Base-by-base conservation (phyloP, 1,140 invertebrate species). In the Eulimnadia texana region DNA sequence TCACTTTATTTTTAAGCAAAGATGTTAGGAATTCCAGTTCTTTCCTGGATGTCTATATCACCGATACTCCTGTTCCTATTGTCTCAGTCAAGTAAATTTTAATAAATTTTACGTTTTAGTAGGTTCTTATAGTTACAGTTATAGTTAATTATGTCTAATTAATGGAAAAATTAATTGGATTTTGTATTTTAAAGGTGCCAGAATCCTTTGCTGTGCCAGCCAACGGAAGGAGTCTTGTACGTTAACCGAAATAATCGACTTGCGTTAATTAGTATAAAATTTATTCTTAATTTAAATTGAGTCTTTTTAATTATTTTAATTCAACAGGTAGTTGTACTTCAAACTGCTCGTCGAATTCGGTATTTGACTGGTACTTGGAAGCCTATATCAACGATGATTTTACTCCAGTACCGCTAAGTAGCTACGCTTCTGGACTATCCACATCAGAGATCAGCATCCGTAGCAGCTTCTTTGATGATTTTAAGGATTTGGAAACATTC, bases 1-100 rank as follows among this genome's bases (percentile, higher is more conserved):
- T 64, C 3, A 51, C 11, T 9, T 62, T 58, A 10, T 50, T 42
- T 3, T 13, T 65, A 1, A 33, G n/a, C 28, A 58, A 58, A 58
- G 55, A 58, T n/a, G 42, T 42, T 3, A 27, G 55, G 20, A 9
- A 20, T 3, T 33, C 55, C 16, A 27, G 24, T 33, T 20, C 55
- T 29, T 16, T 28, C 20, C 28, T 58, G 13, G 55, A 58, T 16
- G 55, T 58, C 24, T 13, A 19, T 19, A 42, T 58, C 20, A 19
- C 29, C 23, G n/a, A 27, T n/a, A 58, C 24, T 16, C 55, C 55
- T 2, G 55, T 25, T 19, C 55, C 55, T 20, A 19, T 58, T 16
- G 28, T 58, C 20, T 20, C 25, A 20, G 29, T 58, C 9, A 42
- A 6, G 55, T 58, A 33, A 58, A 29, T 24, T 54, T 2, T 25